A percentile compares a stretch with the other conserved stretches of the same genome.
Evolutionary conservation across 2,888 invertebrate genomes (phyloP).

Genomic region (Adelognathus sp.): DNA sequence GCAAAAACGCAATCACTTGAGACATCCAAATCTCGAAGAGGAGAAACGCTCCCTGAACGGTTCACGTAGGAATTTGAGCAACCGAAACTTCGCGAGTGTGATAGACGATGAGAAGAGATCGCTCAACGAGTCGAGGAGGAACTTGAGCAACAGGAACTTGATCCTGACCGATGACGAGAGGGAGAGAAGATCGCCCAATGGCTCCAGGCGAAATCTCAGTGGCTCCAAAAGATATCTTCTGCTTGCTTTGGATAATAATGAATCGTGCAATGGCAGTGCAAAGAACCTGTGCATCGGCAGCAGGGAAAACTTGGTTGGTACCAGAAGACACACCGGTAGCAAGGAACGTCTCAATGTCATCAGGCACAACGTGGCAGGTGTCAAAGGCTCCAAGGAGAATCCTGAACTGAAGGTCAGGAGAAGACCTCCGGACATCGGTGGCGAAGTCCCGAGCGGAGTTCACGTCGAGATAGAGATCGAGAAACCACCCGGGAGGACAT

Average conservation of each 20-base stretch:
- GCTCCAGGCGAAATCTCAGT: conserved; percentile 59
- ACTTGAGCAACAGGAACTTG: conserved; percentile 54
- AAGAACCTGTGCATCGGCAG: conserved; percentile 56
- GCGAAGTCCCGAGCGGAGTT: neutral
- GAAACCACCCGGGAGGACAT: conserved; percentile 32
- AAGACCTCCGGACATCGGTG: conserved; percentile 20
- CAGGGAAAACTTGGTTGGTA: conserved; percentile 61
- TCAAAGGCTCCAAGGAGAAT: conserved; percentile 82
- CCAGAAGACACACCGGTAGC: conserved; percentile 68
- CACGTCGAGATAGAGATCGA: conserved; percentile 61
- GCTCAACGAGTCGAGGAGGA: conserved; percentile 65
- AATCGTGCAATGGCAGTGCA: conserved; percentile 60
- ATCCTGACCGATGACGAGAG: conserved; percentile 56
- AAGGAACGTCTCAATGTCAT: conserved; percentile 80
- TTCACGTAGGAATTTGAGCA: conserved; percentile 62
- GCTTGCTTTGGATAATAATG: conserved; percentile 65
- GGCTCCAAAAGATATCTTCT: conserved; percentile 67
- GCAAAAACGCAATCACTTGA: conserved; percentile 42
- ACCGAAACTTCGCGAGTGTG: conserved; percentile 15
- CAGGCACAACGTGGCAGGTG: conserved; percentile 81
- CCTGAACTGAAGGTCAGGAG: conserved; percentile 74
- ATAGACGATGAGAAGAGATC: conserved; percentile 67
- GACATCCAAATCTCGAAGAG: conserved; percentile 62
- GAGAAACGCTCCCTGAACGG: conserved; percentile 68
- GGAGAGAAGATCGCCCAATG: conserved; percentile 54